Base-by-base conservation (phyloP, 2,113 vertebrate species). In the Sorex fumeus region DNA sequence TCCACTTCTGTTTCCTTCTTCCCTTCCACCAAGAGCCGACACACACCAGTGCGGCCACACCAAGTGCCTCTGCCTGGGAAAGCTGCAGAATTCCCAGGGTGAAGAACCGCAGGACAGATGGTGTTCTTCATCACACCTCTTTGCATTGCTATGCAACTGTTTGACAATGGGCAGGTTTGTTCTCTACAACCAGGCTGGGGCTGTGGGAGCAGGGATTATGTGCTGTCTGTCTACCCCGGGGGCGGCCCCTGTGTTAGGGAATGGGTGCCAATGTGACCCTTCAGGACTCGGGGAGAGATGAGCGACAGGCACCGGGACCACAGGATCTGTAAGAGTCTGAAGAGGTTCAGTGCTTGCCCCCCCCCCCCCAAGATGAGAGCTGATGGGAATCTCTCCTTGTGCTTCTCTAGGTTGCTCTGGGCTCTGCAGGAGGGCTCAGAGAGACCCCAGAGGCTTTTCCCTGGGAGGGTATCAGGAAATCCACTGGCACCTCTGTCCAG, bases 41-140 rank as follows among this genome's bases (percentile, higher is more conserved):
- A 27, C 34, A 8, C 6, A 1, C 27, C 36, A n/a, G 57, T 43
- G 70, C 36, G 23, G 16, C n/a, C 25, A 25, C 27, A 10, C 0
- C 0, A 23, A 47, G 13, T 0, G 4, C 25, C 27, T 45, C 57
- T 32, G 25, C 62, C 19, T 53, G 69, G 50, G 34, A 16, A 70
- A 53, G 32, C 32, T 21, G 75, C 57, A 57, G 34, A 75, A 75
- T 27, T 69, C 19, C 60, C 30, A 30, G 40, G 5, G 32, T 5
- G 23, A 75, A 64, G 69, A 84, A n/a, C 28, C 27, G 34, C 7
- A 4, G 69, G 57, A 28, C 12, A 8, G 72, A 75, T 43, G 70
- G 13, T 15, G 32, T 21, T 70, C 67, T 12, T 64, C 8, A 6
- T 60, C 45, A 53, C 3, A 18, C 27, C 15, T 50, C 32, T 47